These are phyloP conservation scores for Philopedon plagiatum DNA, from an alignment of 2,888 invertebrate species.

Conservation along the genomic window DNA sequence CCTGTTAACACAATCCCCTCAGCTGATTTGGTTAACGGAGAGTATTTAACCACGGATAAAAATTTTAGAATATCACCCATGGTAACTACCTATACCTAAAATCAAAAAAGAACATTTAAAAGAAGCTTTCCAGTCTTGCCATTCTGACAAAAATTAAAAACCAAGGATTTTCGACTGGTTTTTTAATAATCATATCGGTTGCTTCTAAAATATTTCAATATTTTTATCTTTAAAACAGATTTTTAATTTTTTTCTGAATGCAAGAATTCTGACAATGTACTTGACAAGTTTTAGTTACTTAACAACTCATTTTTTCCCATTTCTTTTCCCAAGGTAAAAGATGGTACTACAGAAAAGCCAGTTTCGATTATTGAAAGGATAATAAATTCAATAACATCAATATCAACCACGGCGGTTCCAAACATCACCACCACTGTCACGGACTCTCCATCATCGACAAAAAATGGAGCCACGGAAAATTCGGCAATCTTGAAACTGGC, in stretches of 20 bases:
- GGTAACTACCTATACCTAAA: constrained; percentile 56
- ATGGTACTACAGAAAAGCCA: constrained; percentile 62
- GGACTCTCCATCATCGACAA: constrained; percentile 49
- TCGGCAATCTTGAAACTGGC: constrained; percentile 67
- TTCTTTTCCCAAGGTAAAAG: constrained; percentile 56
- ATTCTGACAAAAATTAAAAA: neutral
- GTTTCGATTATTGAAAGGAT: constrained; percentile 67
- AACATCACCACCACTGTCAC: constrained; percentile 52
- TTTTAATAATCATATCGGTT: too few species aligned
- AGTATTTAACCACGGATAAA: constrained; percentile 57
- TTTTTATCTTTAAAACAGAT: neutral
- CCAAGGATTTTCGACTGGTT: too few species aligned
- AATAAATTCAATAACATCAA: constrained; percentile 67
- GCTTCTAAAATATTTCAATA: too few species aligned
- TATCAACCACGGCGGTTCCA: constrained; percentile 62
- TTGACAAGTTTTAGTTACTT: neutral
- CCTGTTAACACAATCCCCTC: constrained; percentile 65
- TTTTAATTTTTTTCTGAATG: neutral
- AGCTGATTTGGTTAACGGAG: constrained; percentile 66
- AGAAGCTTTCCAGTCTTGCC: neutral
- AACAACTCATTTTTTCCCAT: constrained; percentile 2
- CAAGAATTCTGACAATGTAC: neutral
- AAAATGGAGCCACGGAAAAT: constrained; percentile 56
- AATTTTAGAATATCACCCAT: constrained; percentile 54
- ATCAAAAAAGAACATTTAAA: neutral